Evolutionary conservation across 2,797 vertebrate genomes (phyloP), one percentile per base, ranked within the genome.

Genomic region (Spinibarbus caldwelli): DNA sequence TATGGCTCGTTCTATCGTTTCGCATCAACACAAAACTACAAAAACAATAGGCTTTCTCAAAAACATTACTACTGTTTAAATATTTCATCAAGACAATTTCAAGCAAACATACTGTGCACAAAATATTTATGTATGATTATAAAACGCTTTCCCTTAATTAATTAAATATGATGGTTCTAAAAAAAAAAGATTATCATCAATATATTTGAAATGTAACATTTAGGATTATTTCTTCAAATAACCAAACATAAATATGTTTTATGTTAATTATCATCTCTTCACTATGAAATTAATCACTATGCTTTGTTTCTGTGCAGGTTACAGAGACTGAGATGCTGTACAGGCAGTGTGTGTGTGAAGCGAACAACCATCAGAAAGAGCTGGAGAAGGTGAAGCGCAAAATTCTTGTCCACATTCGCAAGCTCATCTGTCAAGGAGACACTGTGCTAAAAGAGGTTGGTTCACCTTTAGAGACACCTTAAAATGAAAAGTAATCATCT

Each of bases 351-450:
- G 93, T 97, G 62, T 43, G 0, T 0, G 97, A 98, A 0, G 96
- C 97, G 78, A 96, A 92, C 45, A 57, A 70, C 0, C 95, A 96
- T 41, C 96, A 95, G 31, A 95, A 96, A 0, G 95, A 94, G 11
- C 91, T 99, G 89, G 96, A 97, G 89, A 96, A 91, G 17, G 94
- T 94, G 83, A 96, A 97, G 80, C 95, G 95, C 57, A 94, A 92
- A 86, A 98, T 98, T 17, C 93, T 99, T 87, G 94, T 96, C 6
- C 97, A 99, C 62, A 91, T 93, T 26, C 96, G 97, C 80, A 98
- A 99, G 89, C 95, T 99, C 86, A 95, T 99, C 90, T 94, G 94
- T 89, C 97, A 98, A 86, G 97, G 97, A 80, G 98, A 99, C 73
- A 96, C 93, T 45, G 95, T 97, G 80, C 93, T 99, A 45, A 96